These are phyloP conservation scores for Cryptomyrus ogoouensis DNA, from an alignment of 2,113 vertebrate genomes.

Conservation along the genomic window DNA sequence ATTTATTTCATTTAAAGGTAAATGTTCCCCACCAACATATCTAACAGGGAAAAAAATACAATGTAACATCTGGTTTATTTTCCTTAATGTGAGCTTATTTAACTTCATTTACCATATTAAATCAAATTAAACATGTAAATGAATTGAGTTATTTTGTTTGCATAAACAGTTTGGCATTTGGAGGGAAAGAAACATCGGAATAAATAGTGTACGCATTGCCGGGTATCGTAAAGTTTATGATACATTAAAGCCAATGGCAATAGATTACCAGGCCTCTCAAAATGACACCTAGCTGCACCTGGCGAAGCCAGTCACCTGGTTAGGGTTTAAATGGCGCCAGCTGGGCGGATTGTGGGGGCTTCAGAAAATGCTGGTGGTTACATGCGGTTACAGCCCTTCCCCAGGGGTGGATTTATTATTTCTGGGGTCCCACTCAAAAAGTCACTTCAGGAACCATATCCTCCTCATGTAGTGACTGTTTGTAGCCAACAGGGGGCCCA, in stretches of 20 bases:
- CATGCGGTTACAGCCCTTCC: background rate
- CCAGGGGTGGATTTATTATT: background rate
- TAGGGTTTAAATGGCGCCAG: background rate
- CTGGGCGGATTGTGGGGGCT: background rate
- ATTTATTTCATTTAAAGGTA: conserved; percentile 27
- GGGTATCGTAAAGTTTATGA: background rate
- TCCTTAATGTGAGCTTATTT: conserved; percentile 19
- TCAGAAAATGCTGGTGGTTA: background rate
- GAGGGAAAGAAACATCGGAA: background rate
- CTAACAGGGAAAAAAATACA: conserved; percentile 13
- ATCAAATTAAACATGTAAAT: conserved; percentile 42
- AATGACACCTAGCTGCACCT: background rate
- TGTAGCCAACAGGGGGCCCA: background rate
- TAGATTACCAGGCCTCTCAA: background rate
- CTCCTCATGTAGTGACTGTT: background rate
- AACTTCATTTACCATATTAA: conserved; percentile 35
- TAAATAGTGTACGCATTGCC: background rate
- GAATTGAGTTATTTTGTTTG: conserved; percentile 33
- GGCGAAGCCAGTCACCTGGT: background rate
- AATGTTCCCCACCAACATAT: conserved; percentile 20
- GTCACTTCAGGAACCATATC: background rate
- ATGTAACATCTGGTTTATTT: conserved; percentile 14
- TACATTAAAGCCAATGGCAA: background rate
- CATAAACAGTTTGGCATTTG: conserved; percentile 37
- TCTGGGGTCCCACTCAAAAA: background rate